Evolutionary conservation across 2,113 vertebrate genomes (phyloP).

Genomic region (Martes martes): DNA sequence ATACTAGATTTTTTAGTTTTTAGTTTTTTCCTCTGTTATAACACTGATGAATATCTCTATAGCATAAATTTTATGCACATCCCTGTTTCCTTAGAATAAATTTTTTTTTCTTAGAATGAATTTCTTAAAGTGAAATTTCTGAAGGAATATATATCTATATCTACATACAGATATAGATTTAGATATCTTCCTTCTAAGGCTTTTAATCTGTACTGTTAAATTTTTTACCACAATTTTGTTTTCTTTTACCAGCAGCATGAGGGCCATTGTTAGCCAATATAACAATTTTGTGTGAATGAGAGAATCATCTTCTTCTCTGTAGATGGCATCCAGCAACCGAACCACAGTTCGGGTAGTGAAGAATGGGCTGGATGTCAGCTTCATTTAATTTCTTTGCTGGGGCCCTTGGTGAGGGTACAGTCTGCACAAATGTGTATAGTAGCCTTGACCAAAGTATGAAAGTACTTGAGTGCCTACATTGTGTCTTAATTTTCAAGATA

Average conservation of each 20-base stretch:
- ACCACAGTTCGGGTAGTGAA: not conserved
- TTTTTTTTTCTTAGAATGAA: not conserved
- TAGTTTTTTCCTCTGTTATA: not conserved
- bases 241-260: not conserved
- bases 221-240: not conserved
- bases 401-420: not conserved
- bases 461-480: not conserved
- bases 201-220: slow-evolving; percentile 32
- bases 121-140: slow-evolving; percentile 32
- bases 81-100: slow-evolving; percentile 25
- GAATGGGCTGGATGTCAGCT: not conserved
- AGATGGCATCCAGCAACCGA: not conserved
- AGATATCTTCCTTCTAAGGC: not conserved
- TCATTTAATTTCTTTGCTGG: not conserved
- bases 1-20: not conserved
- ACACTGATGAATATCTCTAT: not conserved
- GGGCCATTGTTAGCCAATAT: not conserved
- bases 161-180: not conserved
- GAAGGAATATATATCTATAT: not conserved
- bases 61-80: not conserved
- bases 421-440: not conserved
- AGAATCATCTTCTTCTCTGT: not conserved
- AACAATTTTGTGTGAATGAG: not conserved
- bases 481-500: not conserved
- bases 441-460: not conserved